Evolutionary conservation across 30 jellyfish, hydroid and myxozoan species (phyloP), one percentile per base, ranked within the genome.

Genomic region (Phacellophora camtschatica): DNA sequence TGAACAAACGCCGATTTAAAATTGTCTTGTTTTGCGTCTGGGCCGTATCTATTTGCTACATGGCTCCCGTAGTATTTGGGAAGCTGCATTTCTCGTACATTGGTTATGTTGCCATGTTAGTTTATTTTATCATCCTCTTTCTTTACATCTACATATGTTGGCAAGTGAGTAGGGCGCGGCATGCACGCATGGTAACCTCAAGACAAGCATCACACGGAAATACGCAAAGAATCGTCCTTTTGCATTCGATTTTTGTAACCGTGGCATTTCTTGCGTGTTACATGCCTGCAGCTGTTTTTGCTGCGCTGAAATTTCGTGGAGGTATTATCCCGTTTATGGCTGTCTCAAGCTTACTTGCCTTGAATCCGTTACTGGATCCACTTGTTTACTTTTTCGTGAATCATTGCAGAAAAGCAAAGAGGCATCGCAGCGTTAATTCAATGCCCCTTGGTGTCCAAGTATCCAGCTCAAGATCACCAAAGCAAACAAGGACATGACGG

Each of bases 301-400:
- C 82, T 19, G 49, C 49, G 42, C 29, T 67, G 28, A 27, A 25
- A 23, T 67, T 67, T 42, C 82, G 67, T 5, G 82, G 82, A 8
- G 67, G 67, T 48, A 39, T 48, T n/a, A n/a, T 48, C 0, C 50
- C 67, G 24, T 67, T 67, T 67, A 28, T 51, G 3, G 46, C 53
- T 20, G 82, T 67, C 2, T 39, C 82, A 5, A 30, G 49, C 25
- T 45, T 67, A 19, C 82, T 67, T 12, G 82, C 45, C 50, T 42
- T 67, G 48, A 67, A 67, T 42, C 82, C 82, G 11, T 33, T 67
- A 33, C 46, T 67, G 45, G 82, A 67, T 50, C 82, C 82, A 23
- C n/a, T 67, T 49, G 42, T 67, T 32, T 67, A 67, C 25, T 67
- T 67, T 50, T 67, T 67, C 29, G 49, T 67, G 13, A 67, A 66